phyloP scores from a whole-genome alignment of 2,113 vertebrate genomes.

The Nothocercus julius region DNA sequence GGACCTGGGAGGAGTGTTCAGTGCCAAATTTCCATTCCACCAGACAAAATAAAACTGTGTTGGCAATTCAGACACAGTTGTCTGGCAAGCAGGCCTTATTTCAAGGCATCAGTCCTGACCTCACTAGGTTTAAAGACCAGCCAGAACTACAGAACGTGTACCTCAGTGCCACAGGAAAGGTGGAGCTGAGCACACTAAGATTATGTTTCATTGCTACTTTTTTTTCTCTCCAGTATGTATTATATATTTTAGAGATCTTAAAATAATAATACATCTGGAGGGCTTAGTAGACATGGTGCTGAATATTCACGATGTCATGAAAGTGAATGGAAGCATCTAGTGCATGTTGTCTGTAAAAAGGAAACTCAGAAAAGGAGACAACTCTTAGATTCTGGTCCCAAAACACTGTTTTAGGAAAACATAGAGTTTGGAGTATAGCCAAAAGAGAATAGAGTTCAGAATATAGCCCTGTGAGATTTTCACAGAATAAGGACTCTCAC shows the following conservation, averaged over 20 bases:
- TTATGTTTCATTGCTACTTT: conserved; percentile 36
- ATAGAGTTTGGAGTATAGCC: background rate
- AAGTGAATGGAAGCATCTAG: background rate
- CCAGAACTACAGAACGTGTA: conserved; percentile 31
- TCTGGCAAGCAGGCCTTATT: conserved; percentile 68
- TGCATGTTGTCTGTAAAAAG: background rate
- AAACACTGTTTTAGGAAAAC: background rate
- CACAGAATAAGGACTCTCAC: fast-evolving
- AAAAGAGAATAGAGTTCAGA: background rate
- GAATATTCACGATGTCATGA: background rate
- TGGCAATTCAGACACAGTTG: conserved; percentile 66
- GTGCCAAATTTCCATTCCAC: conserved; percentile 74
- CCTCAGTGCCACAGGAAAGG: conserved; percentile 58
- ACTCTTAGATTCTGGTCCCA: fast-evolving
- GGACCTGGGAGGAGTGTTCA: conserved; percentile 61
- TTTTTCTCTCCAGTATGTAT: background rate
- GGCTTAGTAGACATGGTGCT: background rate
- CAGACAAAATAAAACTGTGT: conserved; percentile 78
- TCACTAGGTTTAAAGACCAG: conserved; percentile 67
- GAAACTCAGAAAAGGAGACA: background rate
- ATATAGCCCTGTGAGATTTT: fast-evolving
- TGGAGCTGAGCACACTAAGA: background rate
- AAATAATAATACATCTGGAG: background rate
- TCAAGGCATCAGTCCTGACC: conserved; percentile 64
- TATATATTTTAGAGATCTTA: conserved; percentile 6